Evolutionary conservation across 2,797 vertebrate genomes (phyloP).

Genomic region (Petrocephalus sullivani): DNA sequence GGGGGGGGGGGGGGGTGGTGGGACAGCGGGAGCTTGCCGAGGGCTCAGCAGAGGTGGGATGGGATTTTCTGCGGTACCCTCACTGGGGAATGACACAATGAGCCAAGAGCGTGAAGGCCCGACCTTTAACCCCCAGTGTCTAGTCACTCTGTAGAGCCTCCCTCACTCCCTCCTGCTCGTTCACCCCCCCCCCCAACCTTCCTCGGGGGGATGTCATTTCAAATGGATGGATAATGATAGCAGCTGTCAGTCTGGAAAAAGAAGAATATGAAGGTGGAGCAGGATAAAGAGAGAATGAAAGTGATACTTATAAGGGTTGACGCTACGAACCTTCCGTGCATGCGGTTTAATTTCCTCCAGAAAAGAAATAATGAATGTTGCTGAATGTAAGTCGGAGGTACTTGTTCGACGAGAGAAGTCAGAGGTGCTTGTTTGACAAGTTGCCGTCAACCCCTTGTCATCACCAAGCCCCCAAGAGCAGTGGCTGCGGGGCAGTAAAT

Average conservation of each 20-base stretch:
- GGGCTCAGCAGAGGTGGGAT: constrained; percentile 26
- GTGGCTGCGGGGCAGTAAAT: constrained; percentile 40
- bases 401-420: neutral
- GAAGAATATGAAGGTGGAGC: constrained; percentile 38
- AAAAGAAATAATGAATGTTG: neutral
- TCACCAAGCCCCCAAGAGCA: constrained; percentile 18
- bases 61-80: constrained; percentile 15
- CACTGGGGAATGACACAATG: constrained; percentile 39
- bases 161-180: constrained; percentile 38
- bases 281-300: constrained; percentile 24
- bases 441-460: constrained; percentile 5
- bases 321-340: neutral
- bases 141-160: constrained; percentile 46
- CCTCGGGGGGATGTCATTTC: constrained; percentile 35
- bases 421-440: neutral
- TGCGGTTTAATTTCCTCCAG: neutral
- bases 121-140: constrained; percentile 54
- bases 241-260: constrained; percentile 53
- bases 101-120: constrained; percentile 40
- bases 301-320: constrained; percentile 18
- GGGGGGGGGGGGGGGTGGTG: constrained; percentile 2
- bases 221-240: constrained; percentile 40
- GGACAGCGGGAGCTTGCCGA: neutral
- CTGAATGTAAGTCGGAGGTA: neutral
- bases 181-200: constrained; percentile 37